Evolutionary conservation across 2,888 invertebrate species (phyloP).

Genomic region (Callimorpha dominula): DNA sequence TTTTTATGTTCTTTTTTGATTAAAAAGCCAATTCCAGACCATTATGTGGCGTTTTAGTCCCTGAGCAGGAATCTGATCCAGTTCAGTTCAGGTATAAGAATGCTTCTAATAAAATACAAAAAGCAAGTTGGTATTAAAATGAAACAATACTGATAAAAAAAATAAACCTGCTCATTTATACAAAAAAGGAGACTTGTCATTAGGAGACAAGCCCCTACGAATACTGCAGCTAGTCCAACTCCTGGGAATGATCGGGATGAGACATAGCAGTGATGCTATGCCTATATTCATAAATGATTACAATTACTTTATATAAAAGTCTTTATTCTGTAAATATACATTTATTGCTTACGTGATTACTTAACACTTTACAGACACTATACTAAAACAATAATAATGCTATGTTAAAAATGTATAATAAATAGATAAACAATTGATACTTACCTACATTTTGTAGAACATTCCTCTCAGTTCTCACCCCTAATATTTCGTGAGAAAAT

Average conservation of each 20-base stretch:
- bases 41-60: too few relatives aligned
- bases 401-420: background rate
- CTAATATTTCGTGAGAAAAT: background rate
- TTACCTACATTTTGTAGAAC: background rate
- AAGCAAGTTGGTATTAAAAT: too few relatives aligned
- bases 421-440: background rate
- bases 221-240: background rate
- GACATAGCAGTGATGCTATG: background rate
- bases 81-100: too few relatives aligned
- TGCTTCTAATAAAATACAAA: too few relatives aligned
- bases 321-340: background rate
- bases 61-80: too few relatives aligned
- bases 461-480: background rate
- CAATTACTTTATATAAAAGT: background rate
- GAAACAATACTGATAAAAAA: too few relatives aligned
- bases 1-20: too few relatives aligned
- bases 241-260: background rate
- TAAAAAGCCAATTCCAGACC: too few relatives aligned
- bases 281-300: slow-evolving; percentile 1
- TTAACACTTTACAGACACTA: background rate
- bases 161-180: too few relatives aligned
- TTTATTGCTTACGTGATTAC: background rate
- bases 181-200: too few relatives aligned
- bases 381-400: background rate
- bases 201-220: too few relatives aligned